Conservation (phyloP, 2,888 invertebrate species). For the Cephus spinipes region DNA sequence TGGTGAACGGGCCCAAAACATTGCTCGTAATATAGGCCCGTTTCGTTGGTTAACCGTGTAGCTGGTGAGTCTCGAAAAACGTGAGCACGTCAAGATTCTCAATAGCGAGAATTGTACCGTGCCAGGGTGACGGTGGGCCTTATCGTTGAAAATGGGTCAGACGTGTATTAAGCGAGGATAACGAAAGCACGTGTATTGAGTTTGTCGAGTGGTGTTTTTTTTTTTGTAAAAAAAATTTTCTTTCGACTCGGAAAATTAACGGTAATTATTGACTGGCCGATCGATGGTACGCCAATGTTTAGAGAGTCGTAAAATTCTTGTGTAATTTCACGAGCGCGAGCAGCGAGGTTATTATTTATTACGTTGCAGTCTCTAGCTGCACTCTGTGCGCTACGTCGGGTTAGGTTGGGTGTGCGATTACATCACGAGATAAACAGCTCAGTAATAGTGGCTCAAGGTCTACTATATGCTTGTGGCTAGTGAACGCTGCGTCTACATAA, state of each 20-base stretch:
- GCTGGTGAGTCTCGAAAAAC: not conserved
- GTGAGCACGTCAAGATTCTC: not conserved
- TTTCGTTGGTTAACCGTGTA: not conserved
- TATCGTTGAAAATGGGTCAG: not conserved
- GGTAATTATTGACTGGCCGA: not conserved
- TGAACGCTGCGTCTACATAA: not conserved
- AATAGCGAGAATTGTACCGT: not conserved
- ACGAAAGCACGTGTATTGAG: not conserved
- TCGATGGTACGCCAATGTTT: not conserved
- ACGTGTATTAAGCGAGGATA: not conserved
- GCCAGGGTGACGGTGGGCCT: not conserved
- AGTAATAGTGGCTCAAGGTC: conserved; percentile 58
- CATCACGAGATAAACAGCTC: conserved; percentile 54
- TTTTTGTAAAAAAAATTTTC: too few relatives aligned
- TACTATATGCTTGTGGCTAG: conserved; percentile 38
- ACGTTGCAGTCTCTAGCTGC: conserved; percentile 32
- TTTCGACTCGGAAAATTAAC: not conserved
- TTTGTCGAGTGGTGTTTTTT: not conserved
- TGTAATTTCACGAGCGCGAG: not conserved
- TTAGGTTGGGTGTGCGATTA: conserved; percentile 44
- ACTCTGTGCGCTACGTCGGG: not conserved
- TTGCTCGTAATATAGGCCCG: not conserved
- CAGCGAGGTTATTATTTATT: conserved; percentile 15
- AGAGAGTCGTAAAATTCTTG: not conserved
- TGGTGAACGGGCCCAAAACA: conserved; percentile 16